phyloP scores from a whole-genome alignment of 2,113 vertebrate genomes.

The Eurypyga helias region DNA sequence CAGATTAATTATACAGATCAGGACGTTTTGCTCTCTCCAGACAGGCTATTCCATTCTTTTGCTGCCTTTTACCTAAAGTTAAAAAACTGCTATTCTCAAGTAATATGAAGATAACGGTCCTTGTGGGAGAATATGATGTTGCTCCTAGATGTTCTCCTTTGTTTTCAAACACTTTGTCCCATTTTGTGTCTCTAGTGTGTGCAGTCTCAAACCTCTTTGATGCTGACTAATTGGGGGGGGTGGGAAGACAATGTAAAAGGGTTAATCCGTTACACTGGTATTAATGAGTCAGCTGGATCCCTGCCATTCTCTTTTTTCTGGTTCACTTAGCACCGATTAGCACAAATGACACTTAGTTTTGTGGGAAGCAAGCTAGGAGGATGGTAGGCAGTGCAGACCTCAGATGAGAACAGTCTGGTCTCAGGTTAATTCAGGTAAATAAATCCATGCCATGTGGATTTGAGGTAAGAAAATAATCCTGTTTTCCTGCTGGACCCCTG shows the following conservation, averaged over 20 bases:
- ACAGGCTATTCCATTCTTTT: not conserved
- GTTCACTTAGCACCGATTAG: constrained; percentile 30
- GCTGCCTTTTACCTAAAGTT: not conserved
- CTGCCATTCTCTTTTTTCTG: constrained; percentile 54
- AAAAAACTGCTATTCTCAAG: not conserved
- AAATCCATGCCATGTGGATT: not conserved
- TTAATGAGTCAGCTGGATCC: constrained; percentile 66
- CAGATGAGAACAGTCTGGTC: not conserved
- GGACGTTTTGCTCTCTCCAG: not conserved
- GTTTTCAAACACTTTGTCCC: constrained; percentile 56
- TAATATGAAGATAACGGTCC: not conserved
- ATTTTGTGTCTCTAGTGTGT: constrained; percentile 32
- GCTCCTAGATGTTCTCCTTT: constrained; percentile 22
- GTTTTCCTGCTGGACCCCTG: constrained; percentile 3
- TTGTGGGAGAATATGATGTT: not conserved
- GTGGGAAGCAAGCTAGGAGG: not conserved
- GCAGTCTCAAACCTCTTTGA: constrained; percentile 47
- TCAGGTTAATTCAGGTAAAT: constrained; percentile 39
- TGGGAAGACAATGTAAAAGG: constrained; percentile 40
- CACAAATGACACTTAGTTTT: constrained; percentile 50
- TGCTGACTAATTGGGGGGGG: constrained; percentile 60
- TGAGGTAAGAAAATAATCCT: constrained; percentile 30
- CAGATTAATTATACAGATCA: not conserved
- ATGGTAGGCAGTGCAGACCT: not conserved
- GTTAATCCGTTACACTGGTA: constrained; percentile 61